phyloP scores from a whole-genome alignment of 2,797 vertebrate species.

The Anguilla megastoma region DNA sequence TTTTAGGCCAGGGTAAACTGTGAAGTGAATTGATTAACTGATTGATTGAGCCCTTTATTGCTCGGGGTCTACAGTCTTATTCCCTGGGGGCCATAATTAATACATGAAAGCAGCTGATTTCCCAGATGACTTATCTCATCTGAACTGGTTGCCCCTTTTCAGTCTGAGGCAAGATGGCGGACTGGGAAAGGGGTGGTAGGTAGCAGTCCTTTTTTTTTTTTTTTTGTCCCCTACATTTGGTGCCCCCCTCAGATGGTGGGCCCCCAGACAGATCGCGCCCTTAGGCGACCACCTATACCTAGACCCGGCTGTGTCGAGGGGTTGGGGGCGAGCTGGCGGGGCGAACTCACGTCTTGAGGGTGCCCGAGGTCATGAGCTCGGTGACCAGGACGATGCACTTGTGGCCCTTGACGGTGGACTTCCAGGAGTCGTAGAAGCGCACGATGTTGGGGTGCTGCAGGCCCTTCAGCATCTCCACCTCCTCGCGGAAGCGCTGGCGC shows the following conservation, averaged over 20 bases:
- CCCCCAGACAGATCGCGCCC: neutral
- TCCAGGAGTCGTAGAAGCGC: constrained; percentile 95
- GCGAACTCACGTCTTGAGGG: constrained; percentile 89
- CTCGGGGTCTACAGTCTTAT: too few relatives aligned
- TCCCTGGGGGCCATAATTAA: too few relatives aligned
- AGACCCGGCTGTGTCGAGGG: too few relatives aligned
- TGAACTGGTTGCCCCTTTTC: too few relatives aligned
- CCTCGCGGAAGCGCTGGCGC: constrained; percentile 90
- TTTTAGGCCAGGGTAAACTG: neutral
- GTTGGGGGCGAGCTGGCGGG: neutral
- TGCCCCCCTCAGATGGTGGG: neutral
- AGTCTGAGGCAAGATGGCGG: too few relatives aligned
- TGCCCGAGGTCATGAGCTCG: constrained; percentile 95
- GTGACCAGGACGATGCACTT: constrained; percentile 91
- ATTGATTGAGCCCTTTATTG: too few relatives aligned
- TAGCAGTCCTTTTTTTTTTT: too few relatives aligned
- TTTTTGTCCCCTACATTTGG: too few relatives aligned
- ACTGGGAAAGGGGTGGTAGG: too few relatives aligned
- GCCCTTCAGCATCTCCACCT: constrained; percentile 94
- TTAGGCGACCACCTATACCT: too few relatives aligned
- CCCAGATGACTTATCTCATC: too few relatives aligned
- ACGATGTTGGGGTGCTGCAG: constrained; percentile 97
- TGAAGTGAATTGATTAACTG: neutral
- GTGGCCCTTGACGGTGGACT: constrained; percentile 80
- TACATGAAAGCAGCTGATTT: too few relatives aligned